Percentiles rank a stretch among this genome's conserved stretches.
Conservation (phyloP, 2,113 vertebrate species). For the Silurus meridionalis region DNA sequence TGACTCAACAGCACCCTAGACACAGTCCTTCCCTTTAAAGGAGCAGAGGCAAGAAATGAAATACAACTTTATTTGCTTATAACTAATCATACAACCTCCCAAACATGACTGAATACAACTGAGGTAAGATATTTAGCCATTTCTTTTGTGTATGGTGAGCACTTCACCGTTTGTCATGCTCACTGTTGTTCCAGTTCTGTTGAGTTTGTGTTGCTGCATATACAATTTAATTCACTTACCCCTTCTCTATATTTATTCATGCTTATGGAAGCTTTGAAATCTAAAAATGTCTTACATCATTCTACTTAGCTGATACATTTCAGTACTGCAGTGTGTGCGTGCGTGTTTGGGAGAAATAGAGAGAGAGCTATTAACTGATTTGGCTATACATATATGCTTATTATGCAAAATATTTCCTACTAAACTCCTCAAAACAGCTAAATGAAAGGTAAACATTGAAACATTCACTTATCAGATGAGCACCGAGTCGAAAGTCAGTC, state of each 20-base stretch:
- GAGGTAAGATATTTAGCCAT: not conserved
- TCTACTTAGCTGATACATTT: not conserved
- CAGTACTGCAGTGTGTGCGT: not conserved
- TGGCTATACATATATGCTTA: not conserved
- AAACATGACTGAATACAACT: not conserved
- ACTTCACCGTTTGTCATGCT: not conserved
- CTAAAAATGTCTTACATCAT: not conserved
- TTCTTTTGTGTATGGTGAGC: not conserved
- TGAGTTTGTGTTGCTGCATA: not conserved
- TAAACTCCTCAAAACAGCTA: slow-evolving; percentile 34
- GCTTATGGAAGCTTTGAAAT: not conserved
- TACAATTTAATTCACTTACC: not conserved
- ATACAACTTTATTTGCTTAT: slow-evolving; percentile 21
- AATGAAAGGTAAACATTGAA: slow-evolving; percentile 5
- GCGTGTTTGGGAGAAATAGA: too few species aligned
- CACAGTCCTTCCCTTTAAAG: slow-evolving; percentile 23
- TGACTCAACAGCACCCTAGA: slow-evolving; percentile 27
- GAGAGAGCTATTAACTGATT: not conserved
- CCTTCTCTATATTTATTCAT: not conserved
- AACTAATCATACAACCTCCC: slow-evolving; percentile 20
- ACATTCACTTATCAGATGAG: slow-evolving; percentile 26
- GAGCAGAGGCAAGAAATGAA: slow-evolving; percentile 15
- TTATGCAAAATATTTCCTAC: not conserved
- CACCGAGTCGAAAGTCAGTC: slow-evolving; percentile 21
- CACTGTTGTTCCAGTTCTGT: not conserved